These are phyloP conservation scores for Saimiri boliviensis DNA, from an alignment of 2,113 vertebrate species.

Conservation along the genomic window DNA sequence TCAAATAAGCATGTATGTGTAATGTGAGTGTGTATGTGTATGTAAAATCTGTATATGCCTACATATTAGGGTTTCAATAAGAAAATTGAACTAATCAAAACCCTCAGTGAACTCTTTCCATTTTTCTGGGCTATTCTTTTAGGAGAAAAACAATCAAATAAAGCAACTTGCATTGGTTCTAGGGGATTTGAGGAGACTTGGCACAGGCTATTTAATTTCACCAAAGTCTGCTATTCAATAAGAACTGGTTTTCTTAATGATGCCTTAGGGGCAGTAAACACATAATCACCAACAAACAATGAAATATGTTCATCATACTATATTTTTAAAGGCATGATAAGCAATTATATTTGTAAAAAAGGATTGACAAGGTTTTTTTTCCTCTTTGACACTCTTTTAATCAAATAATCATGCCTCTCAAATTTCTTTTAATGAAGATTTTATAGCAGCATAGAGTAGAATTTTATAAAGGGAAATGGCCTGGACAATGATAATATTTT, in stretches of 20 bases:
- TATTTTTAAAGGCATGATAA: neutral
- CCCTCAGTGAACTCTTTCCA: neutral
- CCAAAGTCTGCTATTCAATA: neutral
- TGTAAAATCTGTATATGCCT: neutral
- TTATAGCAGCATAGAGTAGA: neutral
- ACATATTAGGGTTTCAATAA: neutral
- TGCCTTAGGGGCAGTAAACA: neutral
- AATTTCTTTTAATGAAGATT: constrained; percentile 49
- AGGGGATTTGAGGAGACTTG: neutral
- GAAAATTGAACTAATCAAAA: neutral
- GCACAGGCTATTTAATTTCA: neutral
- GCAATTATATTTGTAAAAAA: neutral
- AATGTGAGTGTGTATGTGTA: neutral
- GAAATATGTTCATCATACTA: neutral
- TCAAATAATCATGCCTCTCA: neutral
- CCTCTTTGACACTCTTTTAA: neutral
- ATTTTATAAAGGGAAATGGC: constrained; percentile 44
- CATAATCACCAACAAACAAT: neutral
- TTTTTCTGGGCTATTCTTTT: neutral
- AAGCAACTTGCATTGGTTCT: neutral
- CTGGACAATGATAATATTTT: constrained; percentile 52
- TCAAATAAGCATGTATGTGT: neutral
- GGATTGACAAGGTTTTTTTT: neutral
- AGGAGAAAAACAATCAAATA: neutral
- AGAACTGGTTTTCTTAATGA: neutral